Percentiles rank a stretch among this genome's conserved stretches.
These are phyloP conservation scores for Porites lutea DNA, from an alignment of 64 coral and sea anemone species.

Conservation along the genomic window DNA sequence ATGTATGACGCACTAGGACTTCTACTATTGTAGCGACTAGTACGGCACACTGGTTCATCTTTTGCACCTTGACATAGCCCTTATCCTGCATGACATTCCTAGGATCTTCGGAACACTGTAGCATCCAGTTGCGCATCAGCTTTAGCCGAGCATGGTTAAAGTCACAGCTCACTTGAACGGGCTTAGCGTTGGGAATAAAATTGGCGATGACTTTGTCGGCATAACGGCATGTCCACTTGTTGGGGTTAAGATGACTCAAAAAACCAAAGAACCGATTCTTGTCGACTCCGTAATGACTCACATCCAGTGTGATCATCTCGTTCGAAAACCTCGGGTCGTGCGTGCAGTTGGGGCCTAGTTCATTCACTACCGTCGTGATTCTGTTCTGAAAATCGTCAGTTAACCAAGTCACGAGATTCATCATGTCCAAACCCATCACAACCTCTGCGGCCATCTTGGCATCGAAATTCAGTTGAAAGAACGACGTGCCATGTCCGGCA, in stretches of 20 bases:
- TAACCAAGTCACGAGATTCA: not conserved
- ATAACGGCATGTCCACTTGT: not conserved
- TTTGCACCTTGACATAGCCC: no score
- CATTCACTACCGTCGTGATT: not conserved
- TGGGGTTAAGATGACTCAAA: not conserved
- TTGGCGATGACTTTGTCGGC: not conserved
- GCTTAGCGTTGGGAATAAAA: not conserved
- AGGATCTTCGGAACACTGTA: not conserved
- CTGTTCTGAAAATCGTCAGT: not conserved
- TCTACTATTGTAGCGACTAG: no score
- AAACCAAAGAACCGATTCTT: not conserved
- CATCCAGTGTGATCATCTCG: not conserved
- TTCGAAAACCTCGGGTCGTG: not conserved
- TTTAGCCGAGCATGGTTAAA: not conserved
- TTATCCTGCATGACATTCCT: not conserved
- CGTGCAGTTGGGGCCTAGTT: not conserved
- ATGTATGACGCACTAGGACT: no score
- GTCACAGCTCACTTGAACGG: not conserved
- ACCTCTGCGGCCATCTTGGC: not conserved
- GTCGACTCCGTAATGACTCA: not conserved
- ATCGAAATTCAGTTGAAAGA: not conserved
- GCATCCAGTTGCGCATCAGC: not conserved
- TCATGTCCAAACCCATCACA: not conserved
- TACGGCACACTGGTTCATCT: not conserved
- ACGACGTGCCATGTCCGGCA: not conserved